phyloP scores from a whole-genome alignment of 2,797 vertebrate species.

The Oreonectes daqikongensis region DNA sequence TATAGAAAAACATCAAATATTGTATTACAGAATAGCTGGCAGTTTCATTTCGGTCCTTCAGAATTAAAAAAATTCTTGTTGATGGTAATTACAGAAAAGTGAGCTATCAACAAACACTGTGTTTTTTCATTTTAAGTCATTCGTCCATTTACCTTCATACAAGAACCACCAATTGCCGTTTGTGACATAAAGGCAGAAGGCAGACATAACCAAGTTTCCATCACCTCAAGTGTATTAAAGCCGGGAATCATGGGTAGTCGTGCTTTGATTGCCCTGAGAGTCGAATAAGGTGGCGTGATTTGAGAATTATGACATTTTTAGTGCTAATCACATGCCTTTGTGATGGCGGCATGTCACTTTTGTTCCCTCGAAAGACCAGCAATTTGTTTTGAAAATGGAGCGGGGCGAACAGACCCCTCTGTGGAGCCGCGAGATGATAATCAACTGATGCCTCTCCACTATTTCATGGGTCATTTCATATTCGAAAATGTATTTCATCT shows the following conservation, averaged over 20 bases:
- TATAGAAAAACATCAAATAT: not conserved
- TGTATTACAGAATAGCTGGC: not conserved
- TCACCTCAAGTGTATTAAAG: not conserved
- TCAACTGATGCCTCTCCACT: slow-evolving; percentile 7
- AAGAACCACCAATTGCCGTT: not conserved
- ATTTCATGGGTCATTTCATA: slow-evolving; percentile 44
- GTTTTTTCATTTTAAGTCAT: not conserved
- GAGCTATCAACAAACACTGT: not conserved
- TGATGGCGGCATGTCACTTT: slow-evolving; percentile 9
- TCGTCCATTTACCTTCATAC: not conserved
- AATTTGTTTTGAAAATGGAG: slow-evolving; percentile 28
- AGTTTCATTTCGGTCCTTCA: not conserved
- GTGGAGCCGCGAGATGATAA: not conserved
- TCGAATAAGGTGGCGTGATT: slow-evolving; percentile 4
- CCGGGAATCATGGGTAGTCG: not conserved
- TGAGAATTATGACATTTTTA: slow-evolving; percentile 23
- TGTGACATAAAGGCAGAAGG: not conserved
- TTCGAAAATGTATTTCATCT: slow-evolving; percentile 19
- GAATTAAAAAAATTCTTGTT: not conserved
- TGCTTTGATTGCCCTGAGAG: slow-evolving; percentile 19
- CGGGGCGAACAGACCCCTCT: not conserved
- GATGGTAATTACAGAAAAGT: not conserved
- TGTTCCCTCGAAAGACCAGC: slow-evolving; percentile 10
- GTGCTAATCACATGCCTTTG: slow-evolving; percentile 8
- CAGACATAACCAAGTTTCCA: not conserved